A percentile compares a stretch with the other conserved stretches of the same genome.
These are phyloP conservation scores for Hapalemur alaotrensis DNA, from an alignment of 2,797 vertebrate species.

Conservation along the genomic window DNA sequence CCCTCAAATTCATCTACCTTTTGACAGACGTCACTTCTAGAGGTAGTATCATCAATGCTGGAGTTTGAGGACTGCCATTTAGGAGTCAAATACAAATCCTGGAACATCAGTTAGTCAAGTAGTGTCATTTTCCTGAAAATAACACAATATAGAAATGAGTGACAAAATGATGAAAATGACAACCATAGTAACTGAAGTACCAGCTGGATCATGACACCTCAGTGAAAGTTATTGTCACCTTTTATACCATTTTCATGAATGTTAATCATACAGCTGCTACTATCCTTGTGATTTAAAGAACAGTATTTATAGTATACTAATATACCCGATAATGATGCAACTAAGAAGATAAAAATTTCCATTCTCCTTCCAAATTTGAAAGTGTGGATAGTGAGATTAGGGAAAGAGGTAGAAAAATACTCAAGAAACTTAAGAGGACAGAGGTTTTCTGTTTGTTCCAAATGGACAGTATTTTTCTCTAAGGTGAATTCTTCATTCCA, in stretches of 20 bases:
- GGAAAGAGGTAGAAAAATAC: not conserved
- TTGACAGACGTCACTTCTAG: not conserved
- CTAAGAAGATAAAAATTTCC: not conserved
- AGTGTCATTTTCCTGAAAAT: not conserved
- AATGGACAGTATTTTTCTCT: not conserved
- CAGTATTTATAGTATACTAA: not conserved
- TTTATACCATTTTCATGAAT: not conserved
- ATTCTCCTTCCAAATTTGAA: conserved; percentile 26
- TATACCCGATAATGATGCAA: not conserved
- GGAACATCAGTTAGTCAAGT: not conserved
- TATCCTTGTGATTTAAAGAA: not conserved
- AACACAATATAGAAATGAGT: not conserved
- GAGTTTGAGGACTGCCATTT: not conserved
- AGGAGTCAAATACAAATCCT: not conserved
- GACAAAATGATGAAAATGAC: not conserved
- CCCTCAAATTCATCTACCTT: not conserved
- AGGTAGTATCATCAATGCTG: not conserved
- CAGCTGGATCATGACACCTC: not conserved
- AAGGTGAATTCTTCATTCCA: not conserved
- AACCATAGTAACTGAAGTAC: not conserved
- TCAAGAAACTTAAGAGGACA: not conserved
- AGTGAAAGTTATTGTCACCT: not conserved
- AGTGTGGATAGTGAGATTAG: not conserved
- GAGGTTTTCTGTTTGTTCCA: not conserved
- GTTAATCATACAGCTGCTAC: not conserved